A percentile compares a stretch with the other conserved stretches of the same genome.
phyloP scores from a whole-genome alignment of 2,888 invertebrate species.

The Mimumesa dahlbomi region DNA sequence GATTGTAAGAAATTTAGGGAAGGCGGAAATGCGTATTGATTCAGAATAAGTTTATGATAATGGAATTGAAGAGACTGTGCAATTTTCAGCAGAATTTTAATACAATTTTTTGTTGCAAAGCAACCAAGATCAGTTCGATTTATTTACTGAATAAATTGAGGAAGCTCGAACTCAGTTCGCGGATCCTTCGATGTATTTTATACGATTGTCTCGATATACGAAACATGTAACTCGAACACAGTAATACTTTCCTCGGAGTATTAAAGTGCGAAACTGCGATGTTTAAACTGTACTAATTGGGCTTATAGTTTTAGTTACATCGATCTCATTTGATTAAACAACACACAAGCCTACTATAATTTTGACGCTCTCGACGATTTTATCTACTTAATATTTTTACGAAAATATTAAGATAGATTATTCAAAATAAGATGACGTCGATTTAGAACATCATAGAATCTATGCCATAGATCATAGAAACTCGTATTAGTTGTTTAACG shows the following conservation, averaged over 20 bases:
- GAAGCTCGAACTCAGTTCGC: not conserved
- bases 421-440: not conserved
- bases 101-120: constrained; percentile 15
- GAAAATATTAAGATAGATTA: not conserved
- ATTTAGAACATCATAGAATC: no score
- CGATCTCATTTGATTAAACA: constrained; percentile 9
- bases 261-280: not conserved
- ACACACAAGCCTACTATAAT: not conserved
- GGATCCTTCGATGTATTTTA: not conserved
- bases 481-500: constrained; percentile 1
- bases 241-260: not conserved
- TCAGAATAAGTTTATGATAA: constrained; percentile 25
- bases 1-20: constrained; percentile 34
- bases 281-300: not conserved
- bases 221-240: not conserved
- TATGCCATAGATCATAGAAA: constrained; percentile 6
- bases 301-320: constrained; percentile 1
- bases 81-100: constrained; percentile 20
- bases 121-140: constrained; percentile 6
- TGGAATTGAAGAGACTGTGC: constrained; percentile 41
- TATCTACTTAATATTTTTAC: constrained; percentile 4
- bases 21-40: constrained; percentile 8
- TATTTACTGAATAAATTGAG: constrained; percentile 10
- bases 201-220: not conserved
- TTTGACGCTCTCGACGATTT: not conserved